A percentile compares a stretch with the other conserved stretches of the same genome.
Evolutionary conservation across 2,888 invertebrate species (phyloP).

Genomic region (Drosophila emarginata): DNA sequence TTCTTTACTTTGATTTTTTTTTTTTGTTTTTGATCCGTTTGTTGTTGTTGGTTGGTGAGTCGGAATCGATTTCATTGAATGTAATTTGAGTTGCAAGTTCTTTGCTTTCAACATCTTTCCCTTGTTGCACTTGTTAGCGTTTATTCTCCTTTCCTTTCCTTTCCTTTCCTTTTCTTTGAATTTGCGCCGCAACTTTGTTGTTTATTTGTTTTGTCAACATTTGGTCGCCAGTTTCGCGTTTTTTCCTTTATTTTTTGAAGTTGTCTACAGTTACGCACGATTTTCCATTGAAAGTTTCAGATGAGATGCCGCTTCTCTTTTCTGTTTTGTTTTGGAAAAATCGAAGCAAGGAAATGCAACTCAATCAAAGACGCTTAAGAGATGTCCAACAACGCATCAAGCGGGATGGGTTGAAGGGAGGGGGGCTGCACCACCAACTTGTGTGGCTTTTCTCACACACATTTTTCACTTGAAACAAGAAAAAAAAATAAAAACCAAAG

Average conservation of each 20-base stretch:
- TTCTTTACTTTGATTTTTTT: neutral
- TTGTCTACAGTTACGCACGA: slow-evolving; percentile 60
- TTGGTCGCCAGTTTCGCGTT: slow-evolving; percentile 55
- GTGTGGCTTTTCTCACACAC: slow-evolving; percentile 74
- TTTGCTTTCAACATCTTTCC: slow-evolving; percentile 9
- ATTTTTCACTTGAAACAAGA: slow-evolving; percentile 66
- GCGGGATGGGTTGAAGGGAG: too few relatives aligned
- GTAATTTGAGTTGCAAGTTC: slow-evolving; percentile 66
- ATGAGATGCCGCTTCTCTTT: slow-evolving; percentile 16
- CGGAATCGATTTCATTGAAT: slow-evolving; percentile 31
- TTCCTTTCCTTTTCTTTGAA: too few relatives aligned
- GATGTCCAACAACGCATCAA: too few relatives aligned
- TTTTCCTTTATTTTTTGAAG: slow-evolving; percentile 41
- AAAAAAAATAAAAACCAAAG: slow-evolving; percentile 9
- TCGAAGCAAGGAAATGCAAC: slow-evolving; percentile 61
- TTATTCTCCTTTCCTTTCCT: slow-evolving; percentile 63
- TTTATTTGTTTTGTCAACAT: slow-evolving; percentile 75
- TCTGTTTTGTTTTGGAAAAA: slow-evolving; percentile 39
- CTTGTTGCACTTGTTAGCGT: slow-evolving; percentile 39
- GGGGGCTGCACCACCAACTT: slow-evolving; percentile 43
- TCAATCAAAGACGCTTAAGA: slow-evolving; percentile 56
- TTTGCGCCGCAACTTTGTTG: slow-evolving; percentile 59
- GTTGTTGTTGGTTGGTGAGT: neutral
- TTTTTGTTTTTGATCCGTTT: neutral
- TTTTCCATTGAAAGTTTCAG: slow-evolving; percentile 67